Percentiles rank a stretch among this genome's conserved stretches.
Evolutionary conservation across 1,140 invertebrate genomes (phyloP).

Genomic region (Lepidotrigona ventralis): DNA sequence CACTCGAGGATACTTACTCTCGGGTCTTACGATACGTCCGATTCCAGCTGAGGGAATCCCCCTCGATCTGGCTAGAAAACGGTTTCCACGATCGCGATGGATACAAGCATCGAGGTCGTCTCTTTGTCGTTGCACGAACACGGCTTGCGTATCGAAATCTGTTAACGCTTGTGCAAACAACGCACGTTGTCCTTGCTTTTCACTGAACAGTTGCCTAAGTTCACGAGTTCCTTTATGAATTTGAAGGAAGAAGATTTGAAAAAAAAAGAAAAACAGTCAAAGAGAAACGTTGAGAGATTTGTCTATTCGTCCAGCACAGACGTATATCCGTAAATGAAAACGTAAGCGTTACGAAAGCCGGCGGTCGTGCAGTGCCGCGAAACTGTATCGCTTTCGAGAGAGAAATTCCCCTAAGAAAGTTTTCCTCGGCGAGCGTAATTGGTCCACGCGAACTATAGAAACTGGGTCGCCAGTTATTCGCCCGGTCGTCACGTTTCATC

Average conservation of each 20-base stretch:
- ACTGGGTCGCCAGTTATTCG: slow-evolving; percentile 24
- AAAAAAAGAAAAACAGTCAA: neutral
- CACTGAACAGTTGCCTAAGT: neutral
- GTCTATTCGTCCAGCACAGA: too few species aligned
- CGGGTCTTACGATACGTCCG: neutral
- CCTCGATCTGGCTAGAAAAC: slow-evolving; percentile 43
- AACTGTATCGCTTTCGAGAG: slow-evolving; percentile 37
- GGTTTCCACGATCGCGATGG: slow-evolving; percentile 51
- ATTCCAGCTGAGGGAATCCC: slow-evolving; percentile 23
- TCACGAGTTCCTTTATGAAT: neutral
- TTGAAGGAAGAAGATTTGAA: neutral
- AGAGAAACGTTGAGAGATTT: too few species aligned
- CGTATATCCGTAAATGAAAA: neutral
- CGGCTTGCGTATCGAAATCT: slow-evolving; percentile 49
- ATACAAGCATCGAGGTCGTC: slow-evolving; percentile 33
- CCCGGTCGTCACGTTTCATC: slow-evolving; percentile 18
- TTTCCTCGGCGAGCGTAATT: slow-evolving; percentile 31
- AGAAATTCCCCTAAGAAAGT: slow-evolving; percentile 41
- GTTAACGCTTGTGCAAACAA: slow-evolving; percentile 12
- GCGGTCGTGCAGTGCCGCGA: neutral
- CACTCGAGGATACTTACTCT: slow-evolving; percentile 26
- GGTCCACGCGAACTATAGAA: slow-evolving; percentile 25
- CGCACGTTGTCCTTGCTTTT: neutral
- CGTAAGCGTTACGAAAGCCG: slow-evolving; percentile 1
- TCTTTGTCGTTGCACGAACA: neutral